Percentiles rank a stretch among this genome's conserved stretches.
Evolutionary conservation across 92 coral and sea anemone genomes (phyloP).

Genomic region (Chrysogorgia sp.): DNA sequence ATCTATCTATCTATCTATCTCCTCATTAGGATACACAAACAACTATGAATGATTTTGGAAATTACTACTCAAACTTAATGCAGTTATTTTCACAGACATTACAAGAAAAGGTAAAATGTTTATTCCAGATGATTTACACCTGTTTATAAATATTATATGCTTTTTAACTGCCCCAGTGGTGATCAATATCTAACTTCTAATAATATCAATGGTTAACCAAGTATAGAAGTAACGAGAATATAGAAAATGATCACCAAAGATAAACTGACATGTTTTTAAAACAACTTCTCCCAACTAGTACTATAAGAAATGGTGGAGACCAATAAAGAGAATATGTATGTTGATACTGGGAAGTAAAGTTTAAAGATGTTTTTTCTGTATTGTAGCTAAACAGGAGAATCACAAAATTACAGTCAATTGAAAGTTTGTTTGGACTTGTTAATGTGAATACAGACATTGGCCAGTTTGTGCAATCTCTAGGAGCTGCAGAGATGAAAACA

Average conservation of each 20-base stretch:
- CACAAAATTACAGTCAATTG: slow-evolving; percentile 68
- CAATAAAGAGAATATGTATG: too few species aligned
- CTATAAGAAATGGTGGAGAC: too few species aligned
- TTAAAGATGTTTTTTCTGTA: not conserved
- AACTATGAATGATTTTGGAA: slow-evolving; percentile 72
- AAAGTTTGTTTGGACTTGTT: slow-evolving; percentile 70
- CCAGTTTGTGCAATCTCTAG: slow-evolving; percentile 69
- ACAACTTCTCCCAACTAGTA: too few species aligned
- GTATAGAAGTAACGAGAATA: too few species aligned
- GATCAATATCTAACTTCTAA: too few species aligned
- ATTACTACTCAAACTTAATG: slow-evolving; percentile 64
- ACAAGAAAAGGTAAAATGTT: slow-evolving; percentile 69
- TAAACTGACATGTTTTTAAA: too few species aligned
- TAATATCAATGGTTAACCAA: too few species aligned
- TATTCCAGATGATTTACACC: not conserved
- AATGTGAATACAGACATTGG: slow-evolving; percentile 61
- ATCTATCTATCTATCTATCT: not conserved
- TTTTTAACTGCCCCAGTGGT: too few species aligned
- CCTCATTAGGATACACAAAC: slow-evolving; percentile 76
- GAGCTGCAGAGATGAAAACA: slow-evolving; percentile 54
- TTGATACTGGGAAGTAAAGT: not conserved
- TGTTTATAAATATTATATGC: not conserved
- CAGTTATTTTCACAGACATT: slow-evolving; percentile 73
- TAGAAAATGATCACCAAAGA: too few species aligned
- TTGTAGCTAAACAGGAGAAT: slow-evolving; percentile 67